Base-by-base conservation (phyloP, 92 coral and sea anemone genomes). In the Epizoanthus ramosus region DNA sequence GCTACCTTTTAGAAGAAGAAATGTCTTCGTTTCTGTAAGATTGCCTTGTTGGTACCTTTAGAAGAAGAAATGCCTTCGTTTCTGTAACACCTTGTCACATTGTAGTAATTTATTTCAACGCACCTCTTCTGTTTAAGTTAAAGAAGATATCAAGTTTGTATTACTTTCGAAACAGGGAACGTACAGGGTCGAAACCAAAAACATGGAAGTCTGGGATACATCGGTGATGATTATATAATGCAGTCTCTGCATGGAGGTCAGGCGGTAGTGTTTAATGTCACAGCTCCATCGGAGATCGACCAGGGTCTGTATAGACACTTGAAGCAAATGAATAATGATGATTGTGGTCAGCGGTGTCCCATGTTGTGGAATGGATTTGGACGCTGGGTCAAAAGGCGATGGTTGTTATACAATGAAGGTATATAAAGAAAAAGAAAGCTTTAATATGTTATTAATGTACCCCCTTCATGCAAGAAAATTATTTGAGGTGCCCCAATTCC, bases 291-390 rank as follows among this genome's bases (percentile, higher is more conserved):
- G 17, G 56, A 7, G 19, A 61, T 45, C 12, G 13, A 77, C 9
- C 41, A 60, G 35, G 82, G 70, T 8, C 57, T 77, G 58, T 21
- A 61, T 16, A 41, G 71, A 22, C 45, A 35, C 41, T 37, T 77
- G 17, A 8, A 4, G 65, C 39, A 61, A 61, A 39, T n/a, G 71
- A 10, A 22, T 9, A 57, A 61, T 71, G 33, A 41, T 37, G 37
- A 45, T 67, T 84, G 88, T 73, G 79, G 82, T 77, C 82, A 71
- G 77, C 41, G 75, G 21, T 88, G 91, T 70, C 39, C 63, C 82
- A 54, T 84, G 81, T n/a, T 88, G 47, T 83, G 82, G 75, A 79
- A 88, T 79, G 91, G 88, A 24, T 53, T 76, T 3, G 91, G 91
- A 70, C 85, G 91, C 77, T 88, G 91, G 91, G 81, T 84, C 47